These are phyloP conservation scores for Tragulus kanchil DNA, from an alignment of 2,113 vertebrate species.

Conservation along the genomic window DNA sequence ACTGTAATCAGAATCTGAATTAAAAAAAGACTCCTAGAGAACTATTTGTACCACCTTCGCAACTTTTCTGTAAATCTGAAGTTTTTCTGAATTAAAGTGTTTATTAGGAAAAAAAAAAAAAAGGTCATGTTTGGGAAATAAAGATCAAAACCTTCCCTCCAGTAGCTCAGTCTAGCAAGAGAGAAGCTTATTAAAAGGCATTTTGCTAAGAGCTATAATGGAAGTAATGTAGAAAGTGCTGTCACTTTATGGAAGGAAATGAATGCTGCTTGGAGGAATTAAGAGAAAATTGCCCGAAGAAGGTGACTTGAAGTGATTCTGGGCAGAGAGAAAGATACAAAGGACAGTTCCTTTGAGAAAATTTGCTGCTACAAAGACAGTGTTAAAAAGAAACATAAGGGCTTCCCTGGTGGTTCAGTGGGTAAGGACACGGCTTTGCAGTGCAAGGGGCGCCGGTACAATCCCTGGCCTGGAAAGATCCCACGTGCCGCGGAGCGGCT, in stretches of 20 bases:
- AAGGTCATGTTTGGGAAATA: conserved; percentile 7
- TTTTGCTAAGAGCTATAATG: conserved; percentile 54
- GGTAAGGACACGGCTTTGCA: too few species aligned
- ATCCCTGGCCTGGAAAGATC: too few species aligned
- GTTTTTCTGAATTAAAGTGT: not conserved
- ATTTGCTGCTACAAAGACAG: conserved; percentile 29
- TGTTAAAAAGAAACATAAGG: not conserved
- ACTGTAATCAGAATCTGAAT: not conserved
- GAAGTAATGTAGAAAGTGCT: conserved; percentile 34
- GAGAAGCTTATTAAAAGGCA: conserved; percentile 65
- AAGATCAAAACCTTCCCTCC: conserved; percentile 46
- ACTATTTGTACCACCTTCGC: not conserved
- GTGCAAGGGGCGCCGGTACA: too few species aligned
- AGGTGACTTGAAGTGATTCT: conserved; percentile 12
- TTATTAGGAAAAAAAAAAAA: not conserved
- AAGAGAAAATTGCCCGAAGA: not conserved
- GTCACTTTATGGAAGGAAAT: conserved; percentile 44
- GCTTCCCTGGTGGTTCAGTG: too few species aligned
- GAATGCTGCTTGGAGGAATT: conserved; percentile 37
- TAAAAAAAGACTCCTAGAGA: not conserved
- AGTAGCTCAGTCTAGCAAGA: conserved; percentile 55
- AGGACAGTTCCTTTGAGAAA: not conserved
- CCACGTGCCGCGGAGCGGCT: too few species aligned
- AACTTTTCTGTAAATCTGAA: conserved; percentile 14
- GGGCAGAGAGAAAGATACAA: not conserved